Evolutionary conservation across 2,888 invertebrate species (phyloP).

Genomic region (Volucella bombylans): DNA sequence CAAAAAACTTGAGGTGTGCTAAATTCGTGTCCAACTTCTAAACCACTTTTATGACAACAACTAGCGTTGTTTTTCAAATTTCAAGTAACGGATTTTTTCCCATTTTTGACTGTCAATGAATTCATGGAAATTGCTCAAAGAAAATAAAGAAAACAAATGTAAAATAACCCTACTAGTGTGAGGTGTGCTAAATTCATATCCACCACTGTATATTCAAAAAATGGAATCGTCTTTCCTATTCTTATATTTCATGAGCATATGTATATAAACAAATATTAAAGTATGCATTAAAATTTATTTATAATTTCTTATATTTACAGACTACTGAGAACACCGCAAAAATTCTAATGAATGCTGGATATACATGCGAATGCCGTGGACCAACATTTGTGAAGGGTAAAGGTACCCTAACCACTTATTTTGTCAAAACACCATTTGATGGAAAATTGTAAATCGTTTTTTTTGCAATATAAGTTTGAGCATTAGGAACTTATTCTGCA

Average conservation of each 20-base stretch:
- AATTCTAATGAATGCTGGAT: constrained; percentile 92
- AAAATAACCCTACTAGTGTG: no score
- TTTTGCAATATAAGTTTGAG: not conserved
- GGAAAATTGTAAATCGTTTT: constrained; percentile 82
- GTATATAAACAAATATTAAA: not conserved
- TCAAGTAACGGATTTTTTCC: no score
- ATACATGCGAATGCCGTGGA: constrained; percentile 94
- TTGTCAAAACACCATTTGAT: constrained; percentile 92
- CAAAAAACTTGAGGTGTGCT: no score
- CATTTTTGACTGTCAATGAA: no score
- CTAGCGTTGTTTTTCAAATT: no score
- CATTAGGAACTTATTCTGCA: not conserved
- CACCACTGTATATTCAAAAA: not conserved
- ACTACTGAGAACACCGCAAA: constrained; percentile 92
- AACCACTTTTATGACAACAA: no score
- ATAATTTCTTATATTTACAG: constrained; percentile 80
- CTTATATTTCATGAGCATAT: not conserved
- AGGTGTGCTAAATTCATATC: no score
- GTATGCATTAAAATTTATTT: not conserved
- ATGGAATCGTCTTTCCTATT: not conserved
- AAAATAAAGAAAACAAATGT: no score
- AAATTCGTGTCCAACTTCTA: no score
- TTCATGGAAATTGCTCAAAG: no score
- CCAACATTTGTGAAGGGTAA: constrained; percentile 97
- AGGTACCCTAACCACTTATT: constrained; percentile 94